Base-by-base conservation (phyloP, 2,888 invertebrate genomes). In the Dione juno region DNA sequence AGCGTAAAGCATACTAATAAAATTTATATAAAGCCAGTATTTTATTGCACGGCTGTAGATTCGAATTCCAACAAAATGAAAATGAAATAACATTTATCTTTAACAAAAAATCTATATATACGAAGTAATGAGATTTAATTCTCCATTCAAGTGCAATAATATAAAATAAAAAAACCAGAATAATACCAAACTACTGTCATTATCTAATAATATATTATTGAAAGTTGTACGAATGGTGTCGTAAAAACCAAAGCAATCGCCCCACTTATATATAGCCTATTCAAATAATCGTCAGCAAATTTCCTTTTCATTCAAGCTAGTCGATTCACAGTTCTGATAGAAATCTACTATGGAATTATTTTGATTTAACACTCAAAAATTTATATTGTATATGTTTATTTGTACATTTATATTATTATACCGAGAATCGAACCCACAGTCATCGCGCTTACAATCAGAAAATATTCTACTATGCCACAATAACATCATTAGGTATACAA, bases 241-340 rank as follows among this genome's bases (percentile, higher is more conserved):
- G 7, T 52, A 37, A 37, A 57, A 57, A 57, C 35, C 37, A 57
- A 57, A 37, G 37, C 37, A 57, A 57, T 57, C 57, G 14, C 28
- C 37, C 28, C 11, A 80, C 78, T 81, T 81, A 82, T 81, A 54
- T 81, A 82, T 81, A 54, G 54, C 80, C 80, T 80, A 81, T 82
- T 81, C 80, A 80, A 82, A 85, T 85, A 84, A 84, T 73, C 72
- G 75, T 77, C 76, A 77, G 77, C 86, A 85, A 87, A 88, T 86
- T 86, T 84, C 82, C 83, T 61, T 43, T 61, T 28, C 28, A 43
- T 45, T 43, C 28, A 57, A 16, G 37, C 37, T 16, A 57, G 57
- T 57, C 37, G 6, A 37, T 54, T 54, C n/a, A 54, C n/a, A 37
- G 37, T 37, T 57, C 37, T 16, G 16, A 57, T 37, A 37, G 37